Conservation (phyloP, 2,797 vertebrate genomes). For the Takifugu rubripes region DNA sequence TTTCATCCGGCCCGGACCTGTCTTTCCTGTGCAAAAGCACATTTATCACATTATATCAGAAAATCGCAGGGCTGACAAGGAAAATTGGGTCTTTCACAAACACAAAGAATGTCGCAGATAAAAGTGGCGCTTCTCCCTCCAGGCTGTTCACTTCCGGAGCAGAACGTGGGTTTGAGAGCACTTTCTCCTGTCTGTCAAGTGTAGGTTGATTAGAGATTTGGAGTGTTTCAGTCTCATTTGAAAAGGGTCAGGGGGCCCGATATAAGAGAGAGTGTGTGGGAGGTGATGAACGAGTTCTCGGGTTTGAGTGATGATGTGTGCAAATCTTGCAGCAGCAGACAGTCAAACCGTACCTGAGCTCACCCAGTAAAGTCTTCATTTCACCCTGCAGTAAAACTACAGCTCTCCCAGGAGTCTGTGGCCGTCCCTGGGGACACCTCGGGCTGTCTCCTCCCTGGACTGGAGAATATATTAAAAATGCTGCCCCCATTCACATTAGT, state of each 20-base stretch:
- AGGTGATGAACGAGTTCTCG: slow-evolving; percentile 15
- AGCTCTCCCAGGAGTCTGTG: too few species aligned
- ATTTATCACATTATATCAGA: too few species aligned
- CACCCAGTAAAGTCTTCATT: too few species aligned
- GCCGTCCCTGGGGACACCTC: too few species aligned
- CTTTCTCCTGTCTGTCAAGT: neutral
- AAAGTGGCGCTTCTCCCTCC: neutral
- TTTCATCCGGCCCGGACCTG: neutral
- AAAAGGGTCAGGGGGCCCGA: slow-evolving; percentile 18
- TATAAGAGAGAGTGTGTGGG: slow-evolving; percentile 28
- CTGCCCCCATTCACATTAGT: too few species aligned
- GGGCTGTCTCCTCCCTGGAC: too few species aligned
- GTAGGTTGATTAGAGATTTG: slow-evolving; percentile 13
- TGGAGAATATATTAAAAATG: too few species aligned
- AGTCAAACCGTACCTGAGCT: too few species aligned
- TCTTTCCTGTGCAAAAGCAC: neutral
- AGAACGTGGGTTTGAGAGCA: neutral
- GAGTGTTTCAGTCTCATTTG: slow-evolving; percentile 36
- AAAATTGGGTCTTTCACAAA: slow-evolving; percentile 7
- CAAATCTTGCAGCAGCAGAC: too few species aligned
- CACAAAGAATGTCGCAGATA: neutral
- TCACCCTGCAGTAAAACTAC: too few species aligned
- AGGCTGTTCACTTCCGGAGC: neutral
- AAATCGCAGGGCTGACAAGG: neutral
- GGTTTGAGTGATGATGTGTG: neutral